phyloP scores from a whole-genome alignment of 2,888 invertebrate species.

The Bibio marci region DNA sequence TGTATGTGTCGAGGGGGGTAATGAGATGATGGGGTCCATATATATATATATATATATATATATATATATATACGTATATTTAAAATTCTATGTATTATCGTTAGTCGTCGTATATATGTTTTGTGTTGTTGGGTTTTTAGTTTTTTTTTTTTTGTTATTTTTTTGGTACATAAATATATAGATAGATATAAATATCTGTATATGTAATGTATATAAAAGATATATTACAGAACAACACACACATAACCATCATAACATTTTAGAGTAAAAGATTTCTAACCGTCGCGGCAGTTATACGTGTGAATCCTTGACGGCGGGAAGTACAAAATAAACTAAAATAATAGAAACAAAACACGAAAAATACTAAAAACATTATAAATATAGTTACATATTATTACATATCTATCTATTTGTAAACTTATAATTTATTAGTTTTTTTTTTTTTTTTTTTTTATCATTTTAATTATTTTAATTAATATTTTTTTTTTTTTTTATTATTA shows the following conservation, averaged over 20 bases:
- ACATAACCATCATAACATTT: slow-evolving; percentile 16
- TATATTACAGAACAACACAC: not conserved
- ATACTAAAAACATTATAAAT: too few species aligned
- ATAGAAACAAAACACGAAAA: too few species aligned
- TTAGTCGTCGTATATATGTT: too few species aligned
- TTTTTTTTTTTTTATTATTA: too few species aligned
- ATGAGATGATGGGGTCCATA: not conserved
- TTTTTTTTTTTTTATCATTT: too few species aligned
- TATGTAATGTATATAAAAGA: too few species aligned
- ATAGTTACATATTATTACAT: too few species aligned
- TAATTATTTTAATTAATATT: too few species aligned
- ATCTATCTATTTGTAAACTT: too few species aligned
- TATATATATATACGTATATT: not conserved
- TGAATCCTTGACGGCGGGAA: slow-evolving; percentile 10
- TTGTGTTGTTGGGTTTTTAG: too few species aligned
- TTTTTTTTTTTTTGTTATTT: not conserved
- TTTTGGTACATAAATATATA: not conserved
- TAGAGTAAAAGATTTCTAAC: slow-evolving; percentile 20
- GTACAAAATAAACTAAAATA: slow-evolving; percentile 3
- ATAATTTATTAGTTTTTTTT: too few species aligned
- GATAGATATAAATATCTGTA: too few species aligned
- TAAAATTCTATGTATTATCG: not conserved
- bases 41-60: not conserved
- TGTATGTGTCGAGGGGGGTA: not conserved
- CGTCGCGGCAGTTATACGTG: slow-evolving; percentile 18